Evolutionary conservation across 2,113 vertebrate genomes (phyloP).

Genomic region (Lamprotornis superbus): DNA sequence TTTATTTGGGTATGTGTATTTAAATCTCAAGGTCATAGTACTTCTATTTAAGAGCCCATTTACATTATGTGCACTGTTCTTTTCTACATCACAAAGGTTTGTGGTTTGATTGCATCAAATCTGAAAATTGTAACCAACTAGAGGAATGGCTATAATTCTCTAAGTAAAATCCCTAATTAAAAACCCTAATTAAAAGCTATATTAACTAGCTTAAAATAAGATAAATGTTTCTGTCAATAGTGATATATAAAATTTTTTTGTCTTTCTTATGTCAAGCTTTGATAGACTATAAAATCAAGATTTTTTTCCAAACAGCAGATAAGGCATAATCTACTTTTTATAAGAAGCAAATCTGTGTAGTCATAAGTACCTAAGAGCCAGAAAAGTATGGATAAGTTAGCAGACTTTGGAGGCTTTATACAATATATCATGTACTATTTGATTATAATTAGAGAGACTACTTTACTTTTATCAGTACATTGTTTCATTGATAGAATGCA

Average conservation of each 20-base stretch:
- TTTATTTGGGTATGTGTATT: background rate
- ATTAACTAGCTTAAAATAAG: background rate
- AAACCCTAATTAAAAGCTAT: background rate
- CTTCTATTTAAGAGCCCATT: background rate
- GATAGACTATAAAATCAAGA: background rate
- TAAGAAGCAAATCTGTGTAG: background rate
- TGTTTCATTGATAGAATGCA: conserved; percentile 33
- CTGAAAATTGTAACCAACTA: background rate
- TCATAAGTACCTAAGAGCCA: background rate
- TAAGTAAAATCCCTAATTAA: background rate
- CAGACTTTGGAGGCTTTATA: background rate
- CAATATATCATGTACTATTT: background rate
- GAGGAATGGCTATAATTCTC: background rate
- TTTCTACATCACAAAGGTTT: background rate
- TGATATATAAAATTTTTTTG: background rate
- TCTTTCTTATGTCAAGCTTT: background rate
- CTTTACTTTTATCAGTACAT: conserved; percentile 16
- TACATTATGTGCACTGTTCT: background rate
- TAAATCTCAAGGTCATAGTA: background rate
- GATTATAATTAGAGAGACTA: conserved; percentile 38
- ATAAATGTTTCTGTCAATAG: background rate
- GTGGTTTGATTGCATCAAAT: background rate
- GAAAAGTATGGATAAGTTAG: background rate
- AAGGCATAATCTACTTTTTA: background rate
- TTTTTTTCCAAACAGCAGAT: background rate